Evolutionary conservation across 1,140 invertebrate genomes (phyloP), one percentile per base, ranked within the genome.

Genomic region (Danaus melanippus): DNA sequence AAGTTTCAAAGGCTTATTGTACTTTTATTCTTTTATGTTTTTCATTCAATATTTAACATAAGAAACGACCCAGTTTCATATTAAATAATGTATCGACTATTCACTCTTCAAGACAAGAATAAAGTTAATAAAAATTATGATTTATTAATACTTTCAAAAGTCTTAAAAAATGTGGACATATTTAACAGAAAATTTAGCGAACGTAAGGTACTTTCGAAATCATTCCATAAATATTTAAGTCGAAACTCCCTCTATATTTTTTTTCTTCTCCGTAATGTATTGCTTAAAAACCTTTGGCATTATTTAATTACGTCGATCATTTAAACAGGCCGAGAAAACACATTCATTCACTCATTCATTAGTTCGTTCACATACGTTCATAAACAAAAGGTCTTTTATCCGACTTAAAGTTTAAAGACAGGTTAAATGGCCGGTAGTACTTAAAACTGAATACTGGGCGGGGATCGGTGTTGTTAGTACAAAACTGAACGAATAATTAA

Each of bases 301-400:
- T 64, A 69, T 66, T 82, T 83, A 85, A 85, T 83, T 83, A 71
- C 73, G 70, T 74, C 76, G 71, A 49, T 71, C 65, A 64, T 62
- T 58, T 64, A 58, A 72, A 67, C 78, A 74, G 69, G 73, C 75
- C 74, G 67, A 59, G 54, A 59, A 60, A 58, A 66, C 67, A 32
- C 69, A 69, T 73, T 77, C 64, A 77, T 71, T 74, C 66, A 66
- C 66, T 67, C 67, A 79, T 79, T 80, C 70, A 76, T 73, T 72
- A 65, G 62, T 71, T 62, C 58, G 58, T 74, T 76, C 72, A 77
- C 71, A 79, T 76, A 73, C 60, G 59, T 55, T 53, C 61, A 75
- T 81, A 84, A 82, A 84, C 81, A 84, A 84, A 82, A 66, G 67
- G 49, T 52, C 67, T 67, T 74, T 82, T 82, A 72, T 80, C 50